phyloP scores from a whole-genome alignment of 2,888 invertebrate species.

The Stenodema calcarata region DNA sequence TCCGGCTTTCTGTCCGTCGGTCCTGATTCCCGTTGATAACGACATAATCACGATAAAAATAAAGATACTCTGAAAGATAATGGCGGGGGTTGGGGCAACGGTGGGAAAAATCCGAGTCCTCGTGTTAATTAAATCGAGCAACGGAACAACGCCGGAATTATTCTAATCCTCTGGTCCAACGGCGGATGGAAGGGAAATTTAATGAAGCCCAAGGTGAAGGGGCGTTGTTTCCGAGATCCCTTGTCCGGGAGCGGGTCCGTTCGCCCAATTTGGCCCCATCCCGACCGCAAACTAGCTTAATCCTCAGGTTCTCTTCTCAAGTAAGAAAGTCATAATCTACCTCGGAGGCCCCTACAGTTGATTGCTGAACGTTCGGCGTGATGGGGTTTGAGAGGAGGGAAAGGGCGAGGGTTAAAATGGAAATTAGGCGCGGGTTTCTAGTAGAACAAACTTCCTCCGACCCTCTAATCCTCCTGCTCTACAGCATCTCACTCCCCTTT shows the following conservation, averaged over 20 bases:
- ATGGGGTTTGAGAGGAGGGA: background rate
- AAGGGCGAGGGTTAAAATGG: background rate
- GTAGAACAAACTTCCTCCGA: background rate
- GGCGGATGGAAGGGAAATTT: background rate
- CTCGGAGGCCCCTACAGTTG: background rate
- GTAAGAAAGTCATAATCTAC: conserved; percentile 27
- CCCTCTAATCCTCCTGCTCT: background rate
- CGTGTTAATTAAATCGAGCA: background rate
- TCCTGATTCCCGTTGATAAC: too few species aligned
- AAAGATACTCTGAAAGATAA: too few species aligned
- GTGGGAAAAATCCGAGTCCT: background rate
- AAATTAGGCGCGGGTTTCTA: background rate
- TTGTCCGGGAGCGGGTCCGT: background rate
- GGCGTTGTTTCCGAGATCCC: background rate
- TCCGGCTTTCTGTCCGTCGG: too few species aligned
- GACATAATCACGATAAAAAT: too few species aligned
- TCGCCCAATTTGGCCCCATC: background rate
- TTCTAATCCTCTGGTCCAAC: background rate
- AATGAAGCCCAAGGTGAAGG: background rate
- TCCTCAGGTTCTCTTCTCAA: background rate
- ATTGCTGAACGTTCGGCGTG: background rate
- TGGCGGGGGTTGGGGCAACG: too few species aligned
- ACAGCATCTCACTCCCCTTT: background rate
- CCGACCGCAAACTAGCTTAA: background rate
- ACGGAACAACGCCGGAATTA: background rate